phyloP scores from a whole-genome alignment of 2,888 invertebrate genomes.

The Oligia latruncula region DNA sequence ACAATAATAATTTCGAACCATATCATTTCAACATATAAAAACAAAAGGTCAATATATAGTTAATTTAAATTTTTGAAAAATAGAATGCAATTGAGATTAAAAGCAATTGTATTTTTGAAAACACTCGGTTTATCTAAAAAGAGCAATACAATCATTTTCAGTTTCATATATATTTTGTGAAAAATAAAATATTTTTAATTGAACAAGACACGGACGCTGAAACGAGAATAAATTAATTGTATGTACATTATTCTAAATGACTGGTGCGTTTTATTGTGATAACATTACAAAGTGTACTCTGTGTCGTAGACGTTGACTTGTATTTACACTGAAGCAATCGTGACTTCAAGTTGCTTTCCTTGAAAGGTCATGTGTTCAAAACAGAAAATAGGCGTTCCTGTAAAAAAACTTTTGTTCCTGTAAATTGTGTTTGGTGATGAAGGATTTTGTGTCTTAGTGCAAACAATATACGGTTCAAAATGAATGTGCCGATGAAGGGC shows the following conservation, averaged over 20 bases:
- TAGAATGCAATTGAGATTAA: neutral
- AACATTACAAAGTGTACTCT: constrained; percentile 54
- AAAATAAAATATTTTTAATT: constrained; percentile 34
- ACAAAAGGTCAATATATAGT: constrained; percentile 55
- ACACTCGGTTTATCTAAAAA: constrained; percentile 15
- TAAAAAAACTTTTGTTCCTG: constrained; percentile 19
- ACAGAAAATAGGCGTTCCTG: constrained; percentile 42
- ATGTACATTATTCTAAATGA: constrained; percentile 65
- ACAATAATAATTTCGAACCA: constrained; percentile 59
- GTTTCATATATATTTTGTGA: constrained; percentile 28
- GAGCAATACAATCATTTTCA: constrained; percentile 27
- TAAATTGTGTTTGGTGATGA: constrained; percentile 7
- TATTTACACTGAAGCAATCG: constrained; percentile 17
- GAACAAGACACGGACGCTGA: constrained; percentile 35
- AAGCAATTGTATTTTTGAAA: constrained; percentile 17
- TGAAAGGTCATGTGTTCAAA: constrained; percentile 31
- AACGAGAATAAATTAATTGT: constrained; percentile 45
- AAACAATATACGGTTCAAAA: constrained; percentile 63
- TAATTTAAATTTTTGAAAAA: constrained; percentile 14
- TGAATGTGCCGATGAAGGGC: constrained; percentile 83
- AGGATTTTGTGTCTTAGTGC: constrained; percentile 36
- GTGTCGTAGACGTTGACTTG: constrained; percentile 19
- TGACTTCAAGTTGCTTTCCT: constrained; percentile 16
- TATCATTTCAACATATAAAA: constrained; percentile 59
- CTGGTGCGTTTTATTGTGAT: constrained; percentile 68